phyloP scores from a whole-genome alignment of 2,113 vertebrate genomes.

The Cheilinus undulatus region DNA sequence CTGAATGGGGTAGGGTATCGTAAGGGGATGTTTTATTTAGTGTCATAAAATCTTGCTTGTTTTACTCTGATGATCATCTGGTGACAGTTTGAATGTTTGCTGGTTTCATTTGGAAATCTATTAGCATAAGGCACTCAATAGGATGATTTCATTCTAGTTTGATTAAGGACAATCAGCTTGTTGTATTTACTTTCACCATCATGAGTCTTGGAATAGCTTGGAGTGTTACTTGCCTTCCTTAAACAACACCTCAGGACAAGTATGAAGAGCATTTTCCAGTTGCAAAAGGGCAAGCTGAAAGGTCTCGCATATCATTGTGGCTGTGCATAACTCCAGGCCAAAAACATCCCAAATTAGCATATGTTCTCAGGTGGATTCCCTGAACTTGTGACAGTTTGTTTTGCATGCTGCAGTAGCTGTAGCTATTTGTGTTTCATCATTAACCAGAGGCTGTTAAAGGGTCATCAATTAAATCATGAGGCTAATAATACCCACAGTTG shows the following conservation, averaged over 20 bases:
- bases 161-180: background rate
- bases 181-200: conserved; percentile 18
- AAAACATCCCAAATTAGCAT: conserved; percentile 42
- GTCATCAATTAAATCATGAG: conserved; percentile 25
- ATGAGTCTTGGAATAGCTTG: background rate
- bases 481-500: conserved; percentile 5
- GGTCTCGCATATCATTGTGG: conserved; percentile 58
- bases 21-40: conserved; percentile 36
- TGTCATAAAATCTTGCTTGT: conserved; percentile 4
- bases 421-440: conserved; percentile 7
- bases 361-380: conserved; percentile 12
- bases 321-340: conserved; percentile 27
- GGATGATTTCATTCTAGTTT: background rate
- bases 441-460: conserved; percentile 13
- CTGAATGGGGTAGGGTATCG: conserved; percentile 10
- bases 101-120: background rate
- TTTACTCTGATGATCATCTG: conserved; percentile 1
- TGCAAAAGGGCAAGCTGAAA: conserved; percentile 57
- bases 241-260: conserved; percentile 19
- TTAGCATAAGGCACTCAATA: background rate
- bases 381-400: conserved; percentile 13
- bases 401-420: conserved; percentile 1
- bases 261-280: background rate
- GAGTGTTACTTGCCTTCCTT: background rate
- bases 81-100: background rate